Percentiles rank a stretch among this genome's conserved stretches.
Evolutionary conservation across 2,888 invertebrate species (phyloP).

Genomic region (Meloe dianella): DNA sequence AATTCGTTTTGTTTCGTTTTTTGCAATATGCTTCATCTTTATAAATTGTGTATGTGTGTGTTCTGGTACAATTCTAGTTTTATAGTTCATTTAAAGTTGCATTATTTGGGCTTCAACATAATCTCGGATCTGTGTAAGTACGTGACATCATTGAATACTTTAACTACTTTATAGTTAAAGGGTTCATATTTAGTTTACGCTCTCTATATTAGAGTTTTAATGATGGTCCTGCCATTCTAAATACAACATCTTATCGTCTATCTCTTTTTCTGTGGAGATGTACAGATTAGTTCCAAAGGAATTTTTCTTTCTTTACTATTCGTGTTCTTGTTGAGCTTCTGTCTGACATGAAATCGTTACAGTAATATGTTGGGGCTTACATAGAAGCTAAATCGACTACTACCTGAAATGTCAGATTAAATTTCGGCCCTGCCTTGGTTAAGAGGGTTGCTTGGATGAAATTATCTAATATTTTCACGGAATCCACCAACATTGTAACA

Average conservation of each 20-base stretch:
- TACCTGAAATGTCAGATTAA: constrained; percentile 31
- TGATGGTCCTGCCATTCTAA: constrained; percentile 2
- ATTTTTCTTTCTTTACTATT: neutral
- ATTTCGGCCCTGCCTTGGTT: constrained; percentile 29
- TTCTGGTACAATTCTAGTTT: constrained; percentile 39
- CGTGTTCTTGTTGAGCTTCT: constrained; percentile 13
- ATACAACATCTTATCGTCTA: neutral
- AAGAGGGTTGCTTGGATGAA: constrained; percentile 34
- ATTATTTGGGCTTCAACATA: constrained; percentile 37
- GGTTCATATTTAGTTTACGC: constrained; percentile 20
- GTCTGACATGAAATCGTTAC: constrained; percentile 20
- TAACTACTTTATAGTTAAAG: constrained; percentile 34
- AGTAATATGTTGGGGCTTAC: constrained; percentile 18
- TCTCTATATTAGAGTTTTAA: constrained; percentile 26
- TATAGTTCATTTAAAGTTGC: constrained; percentile 41
- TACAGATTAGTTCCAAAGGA: neutral
- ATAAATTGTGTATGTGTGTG: too few species aligned
- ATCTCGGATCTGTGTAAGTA: constrained; percentile 35
- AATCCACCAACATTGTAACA: constrained; percentile 25
- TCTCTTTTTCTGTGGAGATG: neutral
- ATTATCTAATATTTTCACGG: constrained; percentile 32
- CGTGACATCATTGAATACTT: constrained; percentile 44
- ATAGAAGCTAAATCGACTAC: constrained; percentile 21
- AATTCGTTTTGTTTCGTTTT: too few species aligned
- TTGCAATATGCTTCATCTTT: too few species aligned